phyloP scores from a whole-genome alignment of 2,888 invertebrate species.

The Carcina quercana region DNA sequence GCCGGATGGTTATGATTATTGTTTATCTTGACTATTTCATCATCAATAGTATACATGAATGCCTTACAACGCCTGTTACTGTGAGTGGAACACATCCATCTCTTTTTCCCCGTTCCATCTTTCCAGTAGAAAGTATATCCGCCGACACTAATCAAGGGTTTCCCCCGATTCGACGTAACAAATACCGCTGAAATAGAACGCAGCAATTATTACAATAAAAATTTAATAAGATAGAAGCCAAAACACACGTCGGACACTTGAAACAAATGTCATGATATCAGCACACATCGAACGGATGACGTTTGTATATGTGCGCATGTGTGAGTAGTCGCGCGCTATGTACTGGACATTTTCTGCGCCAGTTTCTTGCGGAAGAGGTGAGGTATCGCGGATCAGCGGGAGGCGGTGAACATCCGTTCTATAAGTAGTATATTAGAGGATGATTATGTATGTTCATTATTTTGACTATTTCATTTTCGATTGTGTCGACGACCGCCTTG shows the following conservation, averaged over 20 bases:
- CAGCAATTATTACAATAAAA: too few relatives aligned
- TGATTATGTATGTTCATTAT: slow-evolving; percentile 26
- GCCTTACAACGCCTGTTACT: slow-evolving; percentile 21
- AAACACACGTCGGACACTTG: too few relatives aligned
- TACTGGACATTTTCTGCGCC: too few relatives aligned
- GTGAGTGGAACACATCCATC: slow-evolving; percentile 26
- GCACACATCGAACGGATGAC: too few relatives aligned
- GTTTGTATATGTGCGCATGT: too few relatives aligned
- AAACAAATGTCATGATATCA: too few relatives aligned
- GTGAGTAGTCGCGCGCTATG: too few relatives aligned
- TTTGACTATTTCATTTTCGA: slow-evolving; percentile 22
- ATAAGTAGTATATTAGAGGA: not conserved
- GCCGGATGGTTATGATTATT: too few relatives aligned
- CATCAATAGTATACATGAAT: slow-evolving; percentile 13
- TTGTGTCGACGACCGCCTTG: slow-evolving; percentile 25
- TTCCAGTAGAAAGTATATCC: slow-evolving; percentile 10
- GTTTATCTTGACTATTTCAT: slow-evolving; percentile 16
- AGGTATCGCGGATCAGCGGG: too few relatives aligned
- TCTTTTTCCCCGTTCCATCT: slow-evolving; percentile 4
- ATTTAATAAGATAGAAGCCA: too few relatives aligned
- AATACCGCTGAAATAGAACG: slow-evolving; percentile 6
- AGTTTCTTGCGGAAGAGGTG: too few relatives aligned
- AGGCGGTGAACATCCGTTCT: not conserved
- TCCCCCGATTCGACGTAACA: slow-evolving; percentile 16
- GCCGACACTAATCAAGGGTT: slow-evolving; percentile 17